These are phyloP conservation scores for Bufo gargarizans DNA, from an alignment of 2,113 vertebrate species.

Conservation along the genomic window DNA sequence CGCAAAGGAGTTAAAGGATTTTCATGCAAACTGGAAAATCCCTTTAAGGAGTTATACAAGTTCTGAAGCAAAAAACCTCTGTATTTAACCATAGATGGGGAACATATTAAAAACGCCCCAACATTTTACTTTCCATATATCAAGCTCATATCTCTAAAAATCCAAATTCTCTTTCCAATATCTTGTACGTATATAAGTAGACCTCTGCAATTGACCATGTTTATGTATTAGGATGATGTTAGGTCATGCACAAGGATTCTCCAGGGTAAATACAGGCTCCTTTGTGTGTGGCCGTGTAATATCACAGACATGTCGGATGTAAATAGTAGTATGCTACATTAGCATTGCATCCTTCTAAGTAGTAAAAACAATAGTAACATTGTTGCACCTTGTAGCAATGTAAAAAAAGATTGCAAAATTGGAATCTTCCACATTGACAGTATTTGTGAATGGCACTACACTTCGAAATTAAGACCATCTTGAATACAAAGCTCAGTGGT, in stretches of 20 bases:
- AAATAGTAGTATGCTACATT: conserved; percentile 26
- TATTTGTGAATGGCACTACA: not conserved
- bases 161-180: too few relatives aligned
- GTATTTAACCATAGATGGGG: too few relatives aligned
- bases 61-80: too few relatives aligned
- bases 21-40: too few relatives aligned
- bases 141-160: too few relatives aligned
- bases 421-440: not conserved
- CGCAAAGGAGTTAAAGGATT: too few relatives aligned
- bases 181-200: not conserved
- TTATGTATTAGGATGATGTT: conserved; percentile 27
- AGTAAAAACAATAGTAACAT: not conserved
- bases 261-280: conserved; percentile 26
- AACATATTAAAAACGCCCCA: too few relatives aligned
- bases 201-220: not conserved
- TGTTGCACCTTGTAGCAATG: conserved; percentile 2
- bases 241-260: conserved; percentile 30
- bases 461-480: not conserved
- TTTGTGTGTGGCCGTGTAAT: conserved; percentile 28
- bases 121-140: not conserved
- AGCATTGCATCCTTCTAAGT: conserved; percentile 1
- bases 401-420: too few relatives aligned
- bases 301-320: conserved; percentile 4
- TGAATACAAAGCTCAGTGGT: not conserved
- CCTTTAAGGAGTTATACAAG: too few relatives aligned